Base-by-base conservation (phyloP, 2,113 vertebrate genomes). In the Oncorhynchus kisutch region DNA sequence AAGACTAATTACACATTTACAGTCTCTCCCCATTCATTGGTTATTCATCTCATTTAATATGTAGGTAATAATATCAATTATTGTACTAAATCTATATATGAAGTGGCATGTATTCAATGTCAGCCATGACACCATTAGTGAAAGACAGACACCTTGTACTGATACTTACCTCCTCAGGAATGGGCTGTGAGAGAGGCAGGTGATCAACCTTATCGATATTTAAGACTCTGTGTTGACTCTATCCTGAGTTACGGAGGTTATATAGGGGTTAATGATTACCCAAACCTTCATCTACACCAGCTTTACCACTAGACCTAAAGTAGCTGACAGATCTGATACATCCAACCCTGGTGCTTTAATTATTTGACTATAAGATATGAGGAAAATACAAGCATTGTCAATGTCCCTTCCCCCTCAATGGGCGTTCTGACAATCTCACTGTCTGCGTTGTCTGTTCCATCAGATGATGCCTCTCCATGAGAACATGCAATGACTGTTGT, bases 141-240 rank as follows among this genome's bases (percentile, higher is more conserved):
- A 69, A 86, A 85, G 85, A 81, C 79, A 85, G 82, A 71, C 80
- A 82, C 81, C 87, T 88, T 79, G 82, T 9, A 39, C 7, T 2
- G 34, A 83, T 66, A 54, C 54, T 48, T 62, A 39, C 34, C 66
- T 62, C 59, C 82, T 83, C 79, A 71, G 69, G 81, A 82, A 87
- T 80, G 79, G 73, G 74, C 83, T 85, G 80, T 83, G 79, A 73
- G 77, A 83, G 78, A 88, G 79, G 60, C 78, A 85, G 83, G 82
- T 84, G 86, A 91, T 84, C 83, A 81, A 83, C 87, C 25, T 85
- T 91, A 93, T 92, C 90, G 86, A 93, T 92, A 90, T 93, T 93
- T 93, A 94, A 93, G 86, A 88, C 78, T 78, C 31, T 39, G 1
- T 74, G 69, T 87, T 93, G 92, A 93, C 89, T 89, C 85, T 72